Evolutionary conservation across 2,888 invertebrate genomes (phyloP).

Genomic region (Harpalus rubripes): DNA sequence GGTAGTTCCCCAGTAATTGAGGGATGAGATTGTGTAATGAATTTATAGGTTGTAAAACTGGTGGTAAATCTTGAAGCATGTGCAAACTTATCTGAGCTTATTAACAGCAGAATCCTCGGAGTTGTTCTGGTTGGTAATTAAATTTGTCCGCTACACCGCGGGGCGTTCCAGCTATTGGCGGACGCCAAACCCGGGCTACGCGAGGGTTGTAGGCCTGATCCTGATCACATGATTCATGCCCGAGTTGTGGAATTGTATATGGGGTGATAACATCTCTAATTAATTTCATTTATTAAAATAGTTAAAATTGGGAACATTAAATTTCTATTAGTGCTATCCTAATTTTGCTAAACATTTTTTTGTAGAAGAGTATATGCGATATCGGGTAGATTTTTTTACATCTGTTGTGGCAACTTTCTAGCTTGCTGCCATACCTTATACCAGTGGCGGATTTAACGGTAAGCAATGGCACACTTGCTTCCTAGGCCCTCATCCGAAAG

Average conservation of each 20-base stretch:
- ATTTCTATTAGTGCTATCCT: neutral
- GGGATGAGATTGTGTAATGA: neutral
- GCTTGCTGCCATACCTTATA: too few species aligned
- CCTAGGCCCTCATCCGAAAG: too few species aligned
- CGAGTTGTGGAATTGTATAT: neutral
- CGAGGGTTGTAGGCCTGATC: too few species aligned
- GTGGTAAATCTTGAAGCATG: constrained; percentile 37
- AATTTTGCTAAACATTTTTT: too few species aligned
- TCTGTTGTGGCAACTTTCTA: too few species aligned
- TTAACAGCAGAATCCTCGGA: constrained; percentile 51
- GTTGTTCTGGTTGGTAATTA: constrained; percentile 53
- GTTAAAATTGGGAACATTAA: too few species aligned
- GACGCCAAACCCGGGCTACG: neutral
- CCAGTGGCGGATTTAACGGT: too few species aligned
- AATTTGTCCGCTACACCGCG: constrained; percentile 61
- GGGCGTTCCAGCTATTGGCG: constrained; percentile 10
- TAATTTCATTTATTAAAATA: neutral
- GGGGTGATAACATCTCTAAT: neutral
- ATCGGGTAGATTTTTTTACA: too few species aligned
- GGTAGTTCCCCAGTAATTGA: neutral
- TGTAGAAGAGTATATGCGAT: too few species aligned
- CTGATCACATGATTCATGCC: neutral
- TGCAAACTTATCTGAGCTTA: constrained; percentile 47
- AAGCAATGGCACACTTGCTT: too few species aligned
- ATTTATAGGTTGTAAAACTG: constrained; percentile 25